Evolutionary conservation across 2,888 invertebrate genomes (phyloP).

Genomic region (Laothoe populi): DNA sequence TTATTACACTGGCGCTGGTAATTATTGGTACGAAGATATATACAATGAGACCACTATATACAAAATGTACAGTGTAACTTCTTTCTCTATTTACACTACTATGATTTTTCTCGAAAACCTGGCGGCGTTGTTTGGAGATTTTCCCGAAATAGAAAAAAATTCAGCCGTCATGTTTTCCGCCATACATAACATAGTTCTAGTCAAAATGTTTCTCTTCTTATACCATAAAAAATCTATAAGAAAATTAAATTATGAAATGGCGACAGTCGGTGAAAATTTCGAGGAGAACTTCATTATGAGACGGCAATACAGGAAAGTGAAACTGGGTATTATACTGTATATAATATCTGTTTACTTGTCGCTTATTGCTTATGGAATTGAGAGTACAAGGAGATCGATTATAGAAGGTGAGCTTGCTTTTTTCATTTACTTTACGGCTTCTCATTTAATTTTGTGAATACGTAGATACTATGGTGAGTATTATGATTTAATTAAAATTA

Average conservation of each 20-base stretch:
- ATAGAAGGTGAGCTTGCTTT: constrained; percentile 58
- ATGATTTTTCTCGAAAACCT: constrained; percentile 74
- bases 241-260: constrained; percentile 71
- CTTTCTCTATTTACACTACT: constrained; percentile 63
- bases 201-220: constrained; percentile 68
- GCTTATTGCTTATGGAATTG: constrained; percentile 65
- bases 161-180: constrained; percentile 75
- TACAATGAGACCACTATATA: constrained; percentile 58
- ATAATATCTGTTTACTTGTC: constrained; percentile 69
- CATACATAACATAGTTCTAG: constrained; percentile 71
- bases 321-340: constrained; percentile 63
- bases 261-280: constrained; percentile 58
- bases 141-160: constrained; percentile 72
- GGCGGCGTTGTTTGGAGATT: constrained; percentile 66
- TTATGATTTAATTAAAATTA: not conserved
- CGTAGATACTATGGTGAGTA: not conserved
- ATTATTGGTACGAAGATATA: constrained; percentile 66
- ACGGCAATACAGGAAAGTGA: constrained; percentile 64
- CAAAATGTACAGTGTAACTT: constrained; percentile 56
- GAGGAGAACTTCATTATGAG: constrained; percentile 64
- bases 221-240: constrained; percentile 69
- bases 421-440: not conserved
- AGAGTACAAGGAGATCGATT: constrained; percentile 60
- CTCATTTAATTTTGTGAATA: not conserved
- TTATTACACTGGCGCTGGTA: constrained; percentile 69